A percentile compares a stretch with the other conserved stretches of the same genome.
phyloP scores from a whole-genome alignment of 2,113 vertebrate genomes.

The Forbesichthys papilliferus region DNA sequence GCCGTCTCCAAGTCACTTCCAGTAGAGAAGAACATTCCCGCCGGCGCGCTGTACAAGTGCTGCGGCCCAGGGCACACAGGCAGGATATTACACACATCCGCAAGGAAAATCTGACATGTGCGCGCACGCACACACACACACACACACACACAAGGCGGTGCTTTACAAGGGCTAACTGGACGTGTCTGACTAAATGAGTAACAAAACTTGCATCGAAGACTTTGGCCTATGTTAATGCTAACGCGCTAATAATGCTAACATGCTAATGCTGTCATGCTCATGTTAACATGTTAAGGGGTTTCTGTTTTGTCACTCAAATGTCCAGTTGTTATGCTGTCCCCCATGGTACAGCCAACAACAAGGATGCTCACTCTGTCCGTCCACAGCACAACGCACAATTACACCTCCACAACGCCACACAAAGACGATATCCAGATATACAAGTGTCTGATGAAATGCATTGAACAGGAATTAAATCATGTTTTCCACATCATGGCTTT shows the following conservation, averaged over 20 bases:
- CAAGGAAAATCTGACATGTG: neutral
- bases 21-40: conserved; percentile 78
- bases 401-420: conserved; percentile 62
- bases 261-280: neutral
- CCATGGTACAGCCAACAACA: conserved; percentile 42
- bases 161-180: neutral
- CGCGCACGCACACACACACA: neutral
- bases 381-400: conserved; percentile 64
- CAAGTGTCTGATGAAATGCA: conserved; percentile 72
- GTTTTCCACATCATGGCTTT: conserved; percentile 77
- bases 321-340: conserved; percentile 25
- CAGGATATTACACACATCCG: conserved; percentile 31
- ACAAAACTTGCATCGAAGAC: conserved; percentile 59
- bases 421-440: conserved; percentile 65
- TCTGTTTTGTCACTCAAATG: conserved; percentile 8
- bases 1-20: conserved; percentile 78
- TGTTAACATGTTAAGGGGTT: neutral
- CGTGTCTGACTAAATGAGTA: neutral
- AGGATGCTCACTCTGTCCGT: conserved; percentile 48
- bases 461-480: conserved; percentile 77
- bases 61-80: conserved; percentile 2
- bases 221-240: conserved; percentile 43
- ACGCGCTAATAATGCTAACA: neutral
- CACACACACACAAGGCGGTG: neutral
- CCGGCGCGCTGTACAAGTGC: neutral